phyloP scores from a whole-genome alignment of 2,888 invertebrate species.

The Eupeodes luniger region DNA sequence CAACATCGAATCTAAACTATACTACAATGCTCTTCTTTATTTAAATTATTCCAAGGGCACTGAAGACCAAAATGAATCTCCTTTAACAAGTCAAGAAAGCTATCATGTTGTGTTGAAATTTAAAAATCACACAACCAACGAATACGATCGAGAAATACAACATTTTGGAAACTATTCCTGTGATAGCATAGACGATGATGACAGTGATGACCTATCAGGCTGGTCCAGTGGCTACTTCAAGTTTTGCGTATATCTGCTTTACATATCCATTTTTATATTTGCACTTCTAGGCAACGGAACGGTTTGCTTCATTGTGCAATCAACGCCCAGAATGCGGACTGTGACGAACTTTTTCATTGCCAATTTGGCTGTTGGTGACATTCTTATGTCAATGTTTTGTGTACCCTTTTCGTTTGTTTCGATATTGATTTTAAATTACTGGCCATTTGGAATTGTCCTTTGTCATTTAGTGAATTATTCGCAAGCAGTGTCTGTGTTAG shows the following conservation, averaged over 20 bases:
- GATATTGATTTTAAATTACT: slow-evolving; percentile 91
- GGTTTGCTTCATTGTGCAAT: slow-evolving; percentile 94
- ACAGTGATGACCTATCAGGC: slow-evolving; percentile 77
- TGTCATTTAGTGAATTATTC: slow-evolving; percentile 93
- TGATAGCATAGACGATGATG: slow-evolving; percentile 67
- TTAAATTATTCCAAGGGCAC: slow-evolving; percentile 54
- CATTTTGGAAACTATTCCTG: slow-evolving; percentile 78
- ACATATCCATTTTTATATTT: slow-evolving; percentile 89
- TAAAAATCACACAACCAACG: slow-evolving; percentile 43
- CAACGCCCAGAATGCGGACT: slow-evolving; percentile 93
- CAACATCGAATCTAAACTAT: slow-evolving; percentile 42
- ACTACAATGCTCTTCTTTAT: slow-evolving; percentile 45
- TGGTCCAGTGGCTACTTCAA: slow-evolving; percentile 86
- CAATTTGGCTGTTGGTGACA: slow-evolving; percentile 94
- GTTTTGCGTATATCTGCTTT: slow-evolving; percentile 88
- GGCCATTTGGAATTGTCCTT: slow-evolving; percentile 94
- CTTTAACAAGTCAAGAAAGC: slow-evolving; percentile 26
- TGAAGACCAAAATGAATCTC: slow-evolving; percentile 27
- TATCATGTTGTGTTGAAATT: slow-evolving; percentile 35
- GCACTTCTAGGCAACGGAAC: slow-evolving; percentile 90
- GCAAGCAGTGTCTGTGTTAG: slow-evolving; percentile 91
- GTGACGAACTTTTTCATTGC: slow-evolving; percentile 97
- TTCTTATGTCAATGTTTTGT: slow-evolving; percentile 95
- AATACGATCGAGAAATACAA: slow-evolving; percentile 40
- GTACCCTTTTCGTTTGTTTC: slow-evolving; percentile 95